Conservation (phyloP, 2,113 vertebrate genomes). For the Malaclemys terrapin region DNA sequence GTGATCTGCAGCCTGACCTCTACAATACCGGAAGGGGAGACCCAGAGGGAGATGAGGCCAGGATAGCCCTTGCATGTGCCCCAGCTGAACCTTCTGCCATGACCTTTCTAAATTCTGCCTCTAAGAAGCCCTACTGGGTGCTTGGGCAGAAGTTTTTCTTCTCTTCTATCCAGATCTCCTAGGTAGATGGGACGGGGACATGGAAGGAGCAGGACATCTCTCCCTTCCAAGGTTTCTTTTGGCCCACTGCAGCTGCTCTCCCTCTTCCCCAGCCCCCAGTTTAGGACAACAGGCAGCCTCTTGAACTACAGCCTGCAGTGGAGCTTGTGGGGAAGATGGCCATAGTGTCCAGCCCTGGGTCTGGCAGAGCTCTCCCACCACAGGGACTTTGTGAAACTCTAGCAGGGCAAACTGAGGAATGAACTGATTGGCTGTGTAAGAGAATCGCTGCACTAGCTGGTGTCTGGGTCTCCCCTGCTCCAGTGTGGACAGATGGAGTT, state of each 20-base stretch:
- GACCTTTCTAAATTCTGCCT: background rate
- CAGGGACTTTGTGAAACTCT: background rate
- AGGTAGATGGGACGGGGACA: background rate
- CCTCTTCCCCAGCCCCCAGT: background rate
- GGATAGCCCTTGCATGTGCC: background rate
- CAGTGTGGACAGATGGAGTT: background rate
- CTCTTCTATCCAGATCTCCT: background rate
- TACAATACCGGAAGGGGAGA: background rate
- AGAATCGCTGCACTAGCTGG: background rate
- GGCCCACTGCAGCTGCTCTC: background rate
- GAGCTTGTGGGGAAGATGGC: background rate
- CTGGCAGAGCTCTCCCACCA: background rate
- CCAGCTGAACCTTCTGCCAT: background rate
- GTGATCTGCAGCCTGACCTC: background rate
- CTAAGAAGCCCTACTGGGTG: background rate
- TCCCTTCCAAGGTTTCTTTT: background rate
- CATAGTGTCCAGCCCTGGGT: background rate
- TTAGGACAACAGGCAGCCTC: background rate
- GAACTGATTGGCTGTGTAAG: background rate
- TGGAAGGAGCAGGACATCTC: background rate
- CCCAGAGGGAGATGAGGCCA: background rate
- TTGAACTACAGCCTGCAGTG: background rate
- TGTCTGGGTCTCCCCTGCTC: background rate
- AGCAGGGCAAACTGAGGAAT: background rate
- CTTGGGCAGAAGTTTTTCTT: background rate